Base-by-base conservation (phyloP, 2,113 vertebrate genomes). In the Pseudorectes ferrugineus region DNA sequence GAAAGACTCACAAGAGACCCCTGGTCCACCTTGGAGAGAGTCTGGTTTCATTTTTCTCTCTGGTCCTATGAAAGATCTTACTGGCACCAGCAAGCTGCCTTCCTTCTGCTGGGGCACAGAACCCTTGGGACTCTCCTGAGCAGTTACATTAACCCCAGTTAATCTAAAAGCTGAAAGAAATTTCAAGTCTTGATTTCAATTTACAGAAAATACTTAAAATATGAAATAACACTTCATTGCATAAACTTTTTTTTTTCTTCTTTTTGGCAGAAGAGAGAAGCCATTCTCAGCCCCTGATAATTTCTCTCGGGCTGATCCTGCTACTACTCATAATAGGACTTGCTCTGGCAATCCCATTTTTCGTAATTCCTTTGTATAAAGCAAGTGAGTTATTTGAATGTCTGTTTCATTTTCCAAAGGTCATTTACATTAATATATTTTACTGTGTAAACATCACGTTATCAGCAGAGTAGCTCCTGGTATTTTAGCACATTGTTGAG, bases 311-410 rank as follows among this genome's bases (percentile, higher is more conserved):
- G 88, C 26, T 96, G 16, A 91, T 96, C 59, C 71, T 97, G 36
- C 73, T 96, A 9, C 68, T 98, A 24, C 15, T 92, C 6, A 1
- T 96, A 11, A 68, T 85, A 45, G 67, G 63, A 45, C 29, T 95
- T 55, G 71, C 65, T 89, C 40, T 96, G 35, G 84, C 92, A 74
- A 80, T 97, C 89, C 77, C 8, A 19, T 90, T 96, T 74, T 66
- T 96, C 59, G 15, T 97, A 43, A 95, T 93, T 67, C 93, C 89
- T 58, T 96, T 95, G 78, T 95, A 81, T 81, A 98, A 97, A 97
- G 76, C 97, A 96, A 97, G 98, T 98, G 82, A 97, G 98, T 98
- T 81, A 79, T 18, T 11, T 70, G 23, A 54, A 49, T 11, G 17
- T 68, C 66, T 78, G 42, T 82, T 85, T 88, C 7, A 23, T 71